phyloP scores from a whole-genome alignment of 2,797 vertebrate genomes.

The Typhlichthys subterraneus region DNA sequence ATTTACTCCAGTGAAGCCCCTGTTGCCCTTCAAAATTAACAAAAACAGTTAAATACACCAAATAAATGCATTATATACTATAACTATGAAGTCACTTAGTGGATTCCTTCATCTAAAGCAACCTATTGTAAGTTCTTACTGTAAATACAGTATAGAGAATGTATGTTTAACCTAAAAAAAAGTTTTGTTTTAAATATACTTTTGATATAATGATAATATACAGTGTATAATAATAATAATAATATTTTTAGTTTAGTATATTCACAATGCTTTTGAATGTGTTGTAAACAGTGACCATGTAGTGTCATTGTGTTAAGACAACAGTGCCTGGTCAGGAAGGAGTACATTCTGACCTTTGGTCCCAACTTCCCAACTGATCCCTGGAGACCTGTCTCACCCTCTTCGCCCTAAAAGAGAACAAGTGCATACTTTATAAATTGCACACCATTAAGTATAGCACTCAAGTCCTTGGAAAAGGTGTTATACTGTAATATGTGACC shows the following conservation, averaged over 20 bases:
- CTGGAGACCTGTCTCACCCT: conserved; percentile 70
- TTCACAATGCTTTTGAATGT: neutral
- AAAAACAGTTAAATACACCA: neutral
- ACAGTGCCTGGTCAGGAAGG: conserved; percentile 20
- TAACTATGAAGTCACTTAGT: neutral
- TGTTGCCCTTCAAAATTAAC: conserved; percentile 67
- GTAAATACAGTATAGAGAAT: no score
- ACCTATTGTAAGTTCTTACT: no score
- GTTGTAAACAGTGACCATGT: neutral
- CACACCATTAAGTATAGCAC: neutral
- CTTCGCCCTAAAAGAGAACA: conserved; percentile 68
- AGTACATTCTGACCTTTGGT: conserved; percentile 70
- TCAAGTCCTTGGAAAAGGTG: no score
- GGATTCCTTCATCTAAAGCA: no score
- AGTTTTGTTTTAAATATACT: no score
- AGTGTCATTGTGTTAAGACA: conserved; percentile 1
- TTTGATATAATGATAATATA: no score
- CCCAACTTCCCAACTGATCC: conserved; percentile 68
- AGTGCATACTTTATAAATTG: neutral
- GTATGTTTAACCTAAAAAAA: no score
- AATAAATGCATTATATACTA: neutral
- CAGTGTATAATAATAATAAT: no score
- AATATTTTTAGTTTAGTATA: no score
- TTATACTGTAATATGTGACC: no score
- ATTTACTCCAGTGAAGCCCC: conserved; percentile 69